Conservation (phyloP, 2,113 vertebrate genomes). For the Loxodonta africana region DNA sequence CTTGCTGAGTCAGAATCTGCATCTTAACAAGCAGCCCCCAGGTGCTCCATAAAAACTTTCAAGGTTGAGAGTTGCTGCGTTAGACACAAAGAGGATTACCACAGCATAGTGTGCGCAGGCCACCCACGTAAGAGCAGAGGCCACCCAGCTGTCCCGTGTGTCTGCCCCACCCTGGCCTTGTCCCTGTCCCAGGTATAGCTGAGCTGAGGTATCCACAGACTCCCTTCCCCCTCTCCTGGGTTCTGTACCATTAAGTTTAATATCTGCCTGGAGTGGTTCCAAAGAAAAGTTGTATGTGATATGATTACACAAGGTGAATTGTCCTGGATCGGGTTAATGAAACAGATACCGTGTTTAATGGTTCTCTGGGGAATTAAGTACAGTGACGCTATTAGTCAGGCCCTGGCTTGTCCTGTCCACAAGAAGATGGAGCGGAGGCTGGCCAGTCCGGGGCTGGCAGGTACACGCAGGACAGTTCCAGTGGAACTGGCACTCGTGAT, state of each 20-base stretch:
- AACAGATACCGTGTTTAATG: slow-evolving; percentile 85
- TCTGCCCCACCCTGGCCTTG: background rate
- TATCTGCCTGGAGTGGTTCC: slow-evolving; percentile 84
- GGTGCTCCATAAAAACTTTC: background rate
- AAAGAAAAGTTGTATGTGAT: slow-evolving; percentile 89
- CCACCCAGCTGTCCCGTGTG: slow-evolving; percentile 22
- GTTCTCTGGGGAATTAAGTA: slow-evolving; percentile 81
- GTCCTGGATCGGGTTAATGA: slow-evolving; percentile 86
- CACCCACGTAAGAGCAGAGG: background rate
- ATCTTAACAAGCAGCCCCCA: background rate
- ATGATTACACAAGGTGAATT: slow-evolving; percentile 90
- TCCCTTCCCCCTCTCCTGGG: slow-evolving; percentile 19
- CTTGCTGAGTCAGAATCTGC: background rate
- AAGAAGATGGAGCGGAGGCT: background rate
- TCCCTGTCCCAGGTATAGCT: background rate
- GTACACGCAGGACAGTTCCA: accelerated
- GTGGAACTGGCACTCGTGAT: background rate
- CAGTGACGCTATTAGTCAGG: slow-evolving; percentile 83
- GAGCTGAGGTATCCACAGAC: slow-evolving; percentile 11
- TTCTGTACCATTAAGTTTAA: slow-evolving; percentile 89
- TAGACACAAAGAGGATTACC: background rate
- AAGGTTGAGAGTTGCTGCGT: background rate
- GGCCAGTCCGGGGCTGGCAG: background rate
- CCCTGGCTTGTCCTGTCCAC: slow-evolving; percentile 32
- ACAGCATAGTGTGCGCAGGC: background rate